A percentile compares a stretch with the other conserved stretches of the same genome.
Evolutionary conservation across 2,888 invertebrate species (phyloP).

Genomic region (Pseudococcus viburni): DNA sequence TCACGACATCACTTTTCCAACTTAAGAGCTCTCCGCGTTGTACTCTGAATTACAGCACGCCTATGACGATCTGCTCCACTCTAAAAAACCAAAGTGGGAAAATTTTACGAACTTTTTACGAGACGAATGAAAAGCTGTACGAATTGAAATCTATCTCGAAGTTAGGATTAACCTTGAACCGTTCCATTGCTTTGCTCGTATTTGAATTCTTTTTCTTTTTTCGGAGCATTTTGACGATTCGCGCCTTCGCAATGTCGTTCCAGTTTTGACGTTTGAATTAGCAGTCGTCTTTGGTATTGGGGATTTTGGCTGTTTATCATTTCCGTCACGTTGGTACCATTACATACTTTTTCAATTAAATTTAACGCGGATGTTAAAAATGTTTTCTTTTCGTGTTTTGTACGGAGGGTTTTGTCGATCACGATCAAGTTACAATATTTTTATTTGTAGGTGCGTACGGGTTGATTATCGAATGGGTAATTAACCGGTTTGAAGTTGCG

Average conservation of each 20-base stretch:
- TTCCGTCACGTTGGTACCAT: conserved; percentile 33
- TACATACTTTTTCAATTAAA: conserved; percentile 58
- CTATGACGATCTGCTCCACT: neutral
- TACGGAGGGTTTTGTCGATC: neutral
- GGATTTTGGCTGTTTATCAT: conserved; percentile 28
- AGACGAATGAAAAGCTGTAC: neutral
- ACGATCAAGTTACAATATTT: neutral
- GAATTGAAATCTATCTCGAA: neutral
- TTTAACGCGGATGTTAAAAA: conserved; percentile 5
- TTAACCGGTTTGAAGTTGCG: neutral
- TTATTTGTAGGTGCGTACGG: neutral
- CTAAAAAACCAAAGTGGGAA: neutral
- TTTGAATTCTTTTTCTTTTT: neutral
- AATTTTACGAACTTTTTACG: conserved; percentile 9
- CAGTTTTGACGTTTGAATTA: neutral
- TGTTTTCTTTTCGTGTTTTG: neutral
- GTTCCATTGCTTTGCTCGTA: neutral
- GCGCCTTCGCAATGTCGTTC: neutral
- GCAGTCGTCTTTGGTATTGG: neutral
- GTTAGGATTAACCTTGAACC: conserved; percentile 4
- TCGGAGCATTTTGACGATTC: neutral
- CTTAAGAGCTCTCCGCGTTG: neutral
- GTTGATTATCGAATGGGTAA: conserved; percentile 2
- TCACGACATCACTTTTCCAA: neutral
- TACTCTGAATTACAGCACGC: neutral